A percentile compares a stretch with the other conserved stretches of the same genome.
Evolutionary conservation across 2,888 invertebrate species (phyloP).

Genomic region (Brachyopa scutellaris): DNA sequence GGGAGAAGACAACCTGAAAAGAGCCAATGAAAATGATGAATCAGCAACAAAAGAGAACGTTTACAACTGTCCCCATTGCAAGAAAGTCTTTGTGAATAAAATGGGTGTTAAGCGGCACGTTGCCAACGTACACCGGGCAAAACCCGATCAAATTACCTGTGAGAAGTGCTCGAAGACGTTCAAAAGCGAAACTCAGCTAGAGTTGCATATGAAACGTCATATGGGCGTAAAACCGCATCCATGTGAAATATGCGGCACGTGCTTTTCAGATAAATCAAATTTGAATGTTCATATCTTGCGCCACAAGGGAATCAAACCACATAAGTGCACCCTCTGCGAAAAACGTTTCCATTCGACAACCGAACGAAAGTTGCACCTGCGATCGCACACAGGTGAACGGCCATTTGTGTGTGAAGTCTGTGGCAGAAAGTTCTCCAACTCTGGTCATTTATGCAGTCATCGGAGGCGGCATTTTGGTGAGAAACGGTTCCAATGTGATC

Average conservation of each 20-base stretch:
- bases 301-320: conserved; percentile 79
- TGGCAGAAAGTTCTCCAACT: conserved; percentile 61
- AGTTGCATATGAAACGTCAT: conserved; percentile 42
- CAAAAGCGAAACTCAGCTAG: conserved; percentile 14
- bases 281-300: conserved; percentile 78
- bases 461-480: conserved; percentile 59
- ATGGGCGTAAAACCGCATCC: conserved; percentile 43
- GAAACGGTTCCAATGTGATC: conserved; percentile 55
- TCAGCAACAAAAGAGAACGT: conserved; percentile 29
- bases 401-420: conserved; percentile 69
- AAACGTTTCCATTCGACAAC: conserved; percentile 75
- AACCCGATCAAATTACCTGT: background rate
- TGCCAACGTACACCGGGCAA: conserved; percentile 14
- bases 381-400: conserved; percentile 65
- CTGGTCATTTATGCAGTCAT: conserved; percentile 67
- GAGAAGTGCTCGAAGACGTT: conserved; percentile 40
- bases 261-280: conserved; percentile 79
- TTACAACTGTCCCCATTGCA: conserved; percentile 29
- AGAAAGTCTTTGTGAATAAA: conserved; percentile 34
- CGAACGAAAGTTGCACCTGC: conserved; percentile 64
- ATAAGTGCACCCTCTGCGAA: conserved; percentile 77
- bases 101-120: conserved; percentile 30
- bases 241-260: conserved; percentile 79
- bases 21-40: conserved; percentile 6
- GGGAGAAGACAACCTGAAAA: background rate